Evolutionary conservation across 2,888 invertebrate genomes (phyloP).

Genomic region (Elgonia sp.): DNA sequence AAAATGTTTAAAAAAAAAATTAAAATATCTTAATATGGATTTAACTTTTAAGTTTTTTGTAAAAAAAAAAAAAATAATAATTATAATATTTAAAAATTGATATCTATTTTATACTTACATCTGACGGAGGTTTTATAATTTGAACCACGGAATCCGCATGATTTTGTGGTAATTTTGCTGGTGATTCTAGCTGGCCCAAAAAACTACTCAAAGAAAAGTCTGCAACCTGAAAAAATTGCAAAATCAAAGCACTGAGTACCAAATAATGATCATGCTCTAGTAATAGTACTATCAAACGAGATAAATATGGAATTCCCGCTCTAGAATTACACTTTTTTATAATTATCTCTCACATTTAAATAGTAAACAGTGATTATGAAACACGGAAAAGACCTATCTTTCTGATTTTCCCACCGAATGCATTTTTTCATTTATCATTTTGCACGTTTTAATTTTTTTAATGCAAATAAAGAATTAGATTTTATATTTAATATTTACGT

Average conservation of each 20-base stretch:
- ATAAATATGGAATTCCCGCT: conserved; percentile 11
- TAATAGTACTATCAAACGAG: background rate
- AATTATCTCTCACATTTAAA: conserved; percentile 3
- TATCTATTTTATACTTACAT: conserved; percentile 86
- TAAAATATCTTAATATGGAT: background rate
- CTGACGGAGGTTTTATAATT: conserved; percentile 88
- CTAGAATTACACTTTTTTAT: background rate
- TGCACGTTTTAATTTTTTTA: background rate
- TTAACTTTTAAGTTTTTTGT: background rate
- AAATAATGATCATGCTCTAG: background rate
- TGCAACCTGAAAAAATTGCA: conserved; percentile 86
- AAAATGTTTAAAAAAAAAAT: background rate
- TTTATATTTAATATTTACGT: too few species aligned
- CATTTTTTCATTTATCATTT: background rate
- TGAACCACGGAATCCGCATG: conserved; percentile 85
- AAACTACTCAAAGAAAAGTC: conserved; percentile 96
- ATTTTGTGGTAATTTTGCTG: conserved; percentile 87
- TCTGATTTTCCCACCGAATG: conserved; percentile 5
- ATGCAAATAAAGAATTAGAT: background rate
- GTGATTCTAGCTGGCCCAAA: conserved; percentile 92
- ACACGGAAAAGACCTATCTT: conserved; percentile 30
- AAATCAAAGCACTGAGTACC: background rate
- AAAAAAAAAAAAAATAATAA: too few species aligned
- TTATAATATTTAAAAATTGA: too few species aligned
- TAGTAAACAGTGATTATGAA: conserved; percentile 44